Evolutionary conservation across 2,113 vertebrate genomes (phyloP).

Genomic region (Chaenogobius annularis): DNA sequence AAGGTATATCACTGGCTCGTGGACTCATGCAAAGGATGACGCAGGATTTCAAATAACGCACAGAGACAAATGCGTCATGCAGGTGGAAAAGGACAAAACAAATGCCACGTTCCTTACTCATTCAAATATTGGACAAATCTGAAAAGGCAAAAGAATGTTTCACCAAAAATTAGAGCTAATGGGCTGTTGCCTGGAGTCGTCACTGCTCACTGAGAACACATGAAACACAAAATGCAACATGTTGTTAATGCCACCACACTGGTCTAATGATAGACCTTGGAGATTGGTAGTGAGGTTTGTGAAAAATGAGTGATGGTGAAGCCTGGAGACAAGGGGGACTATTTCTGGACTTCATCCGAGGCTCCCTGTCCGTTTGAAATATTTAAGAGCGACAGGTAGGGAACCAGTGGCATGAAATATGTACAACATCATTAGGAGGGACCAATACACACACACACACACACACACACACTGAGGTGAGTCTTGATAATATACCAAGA

Average conservation of each 20-base stretch:
- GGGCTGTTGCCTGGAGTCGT: conserved; percentile 9
- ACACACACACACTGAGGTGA: not conserved
- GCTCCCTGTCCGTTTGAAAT: conserved; percentile 35
- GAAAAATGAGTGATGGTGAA: conserved; percentile 25
- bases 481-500: not conserved
- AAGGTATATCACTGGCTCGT: not conserved
- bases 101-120: conserved; percentile 4
- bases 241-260: not conserved
- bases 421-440: conserved; percentile 47
- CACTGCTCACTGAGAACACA: conserved; percentile 4
- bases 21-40: conserved; percentile 14
- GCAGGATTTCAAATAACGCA: conserved; percentile 2
- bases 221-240: conserved; percentile 10
- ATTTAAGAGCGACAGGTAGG: conserved; percentile 47
- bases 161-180: conserved; percentile 7
- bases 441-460: conserved; percentile 19
- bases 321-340: conserved; percentile 46
- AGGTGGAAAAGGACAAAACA: conserved; percentile 10
- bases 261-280: conserved; percentile 7
- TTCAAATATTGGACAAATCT: not conserved
- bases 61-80: conserved; percentile 14
- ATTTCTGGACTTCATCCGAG: conserved; percentile 56
- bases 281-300: not conserved
- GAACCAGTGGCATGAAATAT: conserved; percentile 59
- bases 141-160: conserved; percentile 14